A percentile compares a stretch with the other conserved stretches of the same genome.
Conservation (phyloP, 2,888 invertebrate species). For the Schrankia costaestrigalis region DNA sequence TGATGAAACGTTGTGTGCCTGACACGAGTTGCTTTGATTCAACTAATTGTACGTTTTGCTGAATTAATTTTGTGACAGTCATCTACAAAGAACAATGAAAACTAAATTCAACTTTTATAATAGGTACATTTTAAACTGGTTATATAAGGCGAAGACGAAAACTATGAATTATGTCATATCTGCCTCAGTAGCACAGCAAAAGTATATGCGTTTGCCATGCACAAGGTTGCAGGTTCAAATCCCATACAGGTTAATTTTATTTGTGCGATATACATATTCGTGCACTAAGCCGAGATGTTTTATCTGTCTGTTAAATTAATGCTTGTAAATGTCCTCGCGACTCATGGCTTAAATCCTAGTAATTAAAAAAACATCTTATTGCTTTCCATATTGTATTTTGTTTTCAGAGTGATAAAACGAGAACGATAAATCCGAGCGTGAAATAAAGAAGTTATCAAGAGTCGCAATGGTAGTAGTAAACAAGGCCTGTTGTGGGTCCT, state of each 20-base stretch:
- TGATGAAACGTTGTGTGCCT: slow-evolving; percentile 46
- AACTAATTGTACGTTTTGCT: slow-evolving; percentile 59
- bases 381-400: too few relatives aligned
- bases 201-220: too few relatives aligned
- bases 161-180: slow-evolving; percentile 41
- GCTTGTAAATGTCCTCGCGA: too few relatives aligned
- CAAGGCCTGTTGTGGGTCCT: slow-evolving; percentile 57
- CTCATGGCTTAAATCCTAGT: too few relatives aligned
- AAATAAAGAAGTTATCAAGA: slow-evolving; percentile 62
- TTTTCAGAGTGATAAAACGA: too few relatives aligned
- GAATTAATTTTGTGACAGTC: slow-evolving; percentile 52
- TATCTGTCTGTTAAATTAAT: too few relatives aligned
- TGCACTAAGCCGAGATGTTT: too few relatives aligned
- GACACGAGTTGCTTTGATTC: slow-evolving; percentile 63
- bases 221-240: too few relatives aligned
- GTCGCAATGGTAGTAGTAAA: slow-evolving; percentile 44
- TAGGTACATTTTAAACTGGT: slow-evolving; percentile 51
- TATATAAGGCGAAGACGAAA: slow-evolving; percentile 26
- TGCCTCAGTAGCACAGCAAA: too few relatives aligned
- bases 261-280: slow-evolving; percentile 16
- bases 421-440: slow-evolving; percentile 40
- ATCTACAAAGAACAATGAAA: slow-evolving; percentile 61
- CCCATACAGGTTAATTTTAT: slow-evolving; percentile 24
- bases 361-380: too few relatives aligned
- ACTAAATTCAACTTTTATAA: slow-evolving; percentile 57